A percentile compares a stretch with the other conserved stretches of the same genome.
These are phyloP conservation scores for Rhabdomys pumilio DNA, from an alignment of 2,797 vertebrate species.

Conservation along the genomic window DNA sequence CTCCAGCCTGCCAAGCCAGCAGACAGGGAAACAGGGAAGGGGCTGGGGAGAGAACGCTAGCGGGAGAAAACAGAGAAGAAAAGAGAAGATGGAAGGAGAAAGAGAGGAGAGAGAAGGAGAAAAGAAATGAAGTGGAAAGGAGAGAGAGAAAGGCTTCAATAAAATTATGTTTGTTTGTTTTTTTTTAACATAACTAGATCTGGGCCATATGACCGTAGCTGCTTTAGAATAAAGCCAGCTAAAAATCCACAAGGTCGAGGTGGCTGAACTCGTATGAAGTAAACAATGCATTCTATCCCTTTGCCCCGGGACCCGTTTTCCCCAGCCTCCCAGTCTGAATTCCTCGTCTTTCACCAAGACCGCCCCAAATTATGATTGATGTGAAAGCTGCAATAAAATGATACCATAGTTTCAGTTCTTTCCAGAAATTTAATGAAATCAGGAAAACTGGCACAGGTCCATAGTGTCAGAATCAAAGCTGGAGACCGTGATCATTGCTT, in stretches of 20 bases:
- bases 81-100: background rate
- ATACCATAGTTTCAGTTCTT: slow-evolving; percentile 74
- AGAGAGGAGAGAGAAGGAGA: background rate
- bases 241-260: background rate
- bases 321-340: slow-evolving; percentile 57
- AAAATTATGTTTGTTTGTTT: background rate
- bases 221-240: slow-evolving; percentile 38
- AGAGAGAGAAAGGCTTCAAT: background rate
- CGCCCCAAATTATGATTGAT: slow-evolving; percentile 78
- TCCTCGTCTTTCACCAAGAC: slow-evolving; percentile 81
- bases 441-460: slow-evolving; percentile 76
- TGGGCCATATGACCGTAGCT: background rate
- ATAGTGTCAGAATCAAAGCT: slow-evolving; percentile 72
- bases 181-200: background rate
- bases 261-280: background rate
- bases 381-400: slow-evolving; percentile 66
- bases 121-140: no score
- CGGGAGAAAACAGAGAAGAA: background rate
- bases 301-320: background rate
- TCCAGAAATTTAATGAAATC: slow-evolving; percentile 82
- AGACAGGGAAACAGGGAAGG: background rate
- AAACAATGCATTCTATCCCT: background rate
- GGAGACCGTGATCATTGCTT: slow-evolving; percentile 61
- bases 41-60: background rate
- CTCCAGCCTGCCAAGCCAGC: background rate